Conservation (phyloP, 2,113 vertebrate genomes). For the Callospermophilus lateralis region DNA sequence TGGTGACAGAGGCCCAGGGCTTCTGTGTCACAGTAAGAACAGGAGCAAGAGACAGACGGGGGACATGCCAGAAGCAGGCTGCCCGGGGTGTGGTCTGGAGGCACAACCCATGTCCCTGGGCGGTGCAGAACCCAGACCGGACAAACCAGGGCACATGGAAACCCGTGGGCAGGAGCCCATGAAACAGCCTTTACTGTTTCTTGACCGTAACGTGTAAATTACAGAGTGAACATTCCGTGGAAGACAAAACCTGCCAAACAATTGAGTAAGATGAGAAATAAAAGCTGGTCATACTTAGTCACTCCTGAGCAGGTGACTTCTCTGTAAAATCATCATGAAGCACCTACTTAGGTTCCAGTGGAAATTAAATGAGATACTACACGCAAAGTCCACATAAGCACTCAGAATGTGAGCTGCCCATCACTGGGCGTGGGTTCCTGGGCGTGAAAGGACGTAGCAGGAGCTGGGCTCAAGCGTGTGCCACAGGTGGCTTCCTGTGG, state of each 20-base stretch:
- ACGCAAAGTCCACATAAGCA: not conserved
- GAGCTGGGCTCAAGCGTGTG: not conserved
- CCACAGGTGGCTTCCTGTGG: not conserved
- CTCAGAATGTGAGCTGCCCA: not conserved
- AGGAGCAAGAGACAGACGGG: not conserved
- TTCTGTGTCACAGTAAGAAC: not conserved
- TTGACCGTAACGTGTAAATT: no score
- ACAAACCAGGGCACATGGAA: not conserved
- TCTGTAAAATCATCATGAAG: not conserved
- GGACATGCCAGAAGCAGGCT: not conserved
- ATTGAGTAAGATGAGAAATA: not conserved
- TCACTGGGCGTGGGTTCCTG: no score
- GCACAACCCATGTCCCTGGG: no score
- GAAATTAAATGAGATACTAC: not conserved
- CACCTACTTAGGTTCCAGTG: no score
- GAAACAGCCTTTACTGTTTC: no score
- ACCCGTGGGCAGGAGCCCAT: not conserved
- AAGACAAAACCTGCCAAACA: not conserved
- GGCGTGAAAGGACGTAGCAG: not conserved
- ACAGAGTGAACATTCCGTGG: constrained; percentile 22
- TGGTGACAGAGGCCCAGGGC: not conserved
- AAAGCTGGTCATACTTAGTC: not conserved
- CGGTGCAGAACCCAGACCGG: no score
- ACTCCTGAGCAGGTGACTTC: not conserved
- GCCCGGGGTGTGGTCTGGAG: no score